Conservation (phyloP, 2,888 invertebrate genomes). For the Spodoptera exigua region DNA sequence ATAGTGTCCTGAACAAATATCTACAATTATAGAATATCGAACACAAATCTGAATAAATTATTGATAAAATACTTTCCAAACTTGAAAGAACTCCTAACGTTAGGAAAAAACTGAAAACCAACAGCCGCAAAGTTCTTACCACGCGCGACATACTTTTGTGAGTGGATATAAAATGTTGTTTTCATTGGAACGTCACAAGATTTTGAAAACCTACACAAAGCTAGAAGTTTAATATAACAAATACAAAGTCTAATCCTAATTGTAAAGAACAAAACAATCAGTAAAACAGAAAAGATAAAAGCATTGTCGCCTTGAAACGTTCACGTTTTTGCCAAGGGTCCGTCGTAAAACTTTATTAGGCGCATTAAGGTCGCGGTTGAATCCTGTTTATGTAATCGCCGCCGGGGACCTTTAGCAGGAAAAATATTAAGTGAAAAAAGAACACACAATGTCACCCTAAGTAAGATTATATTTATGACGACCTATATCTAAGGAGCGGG, state of each 20-base stretch:
- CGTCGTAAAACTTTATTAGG: slow-evolving; percentile 89
- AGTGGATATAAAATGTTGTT: slow-evolving; percentile 12
- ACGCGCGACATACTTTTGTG: neutral
- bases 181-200: slow-evolving; percentile 17
- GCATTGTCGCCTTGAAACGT: slow-evolving; percentile 88
- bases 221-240: slow-evolving; percentile 41
- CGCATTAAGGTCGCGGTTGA: slow-evolving; percentile 89
- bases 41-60: too few species aligned
- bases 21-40: too few species aligned
- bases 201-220: slow-evolving; percentile 28
- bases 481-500: slow-evolving; percentile 65
- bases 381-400: slow-evolving; percentile 89
- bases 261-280: slow-evolving; percentile 83
- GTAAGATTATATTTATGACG: slow-evolving; percentile 81
- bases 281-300: slow-evolving; percentile 88
- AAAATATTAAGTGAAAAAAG: slow-evolving; percentile 89
- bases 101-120: slow-evolving; percentile 8
- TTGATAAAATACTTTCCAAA: too few species aligned
- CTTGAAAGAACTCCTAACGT: neutral
- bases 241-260: slow-evolving; percentile 75
- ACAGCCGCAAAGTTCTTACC: slow-evolving; percentile 3
- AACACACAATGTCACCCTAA: slow-evolving; percentile 82
- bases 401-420: slow-evolving; percentile 85
- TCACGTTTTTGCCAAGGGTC: slow-evolving; percentile 87
- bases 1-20: too few species aligned